Evolutionary conservation across 1,140 invertebrate genomes (phyloP), one percentile per base, ranked within the genome.

Genomic region (Aphidius ervi): DNA sequence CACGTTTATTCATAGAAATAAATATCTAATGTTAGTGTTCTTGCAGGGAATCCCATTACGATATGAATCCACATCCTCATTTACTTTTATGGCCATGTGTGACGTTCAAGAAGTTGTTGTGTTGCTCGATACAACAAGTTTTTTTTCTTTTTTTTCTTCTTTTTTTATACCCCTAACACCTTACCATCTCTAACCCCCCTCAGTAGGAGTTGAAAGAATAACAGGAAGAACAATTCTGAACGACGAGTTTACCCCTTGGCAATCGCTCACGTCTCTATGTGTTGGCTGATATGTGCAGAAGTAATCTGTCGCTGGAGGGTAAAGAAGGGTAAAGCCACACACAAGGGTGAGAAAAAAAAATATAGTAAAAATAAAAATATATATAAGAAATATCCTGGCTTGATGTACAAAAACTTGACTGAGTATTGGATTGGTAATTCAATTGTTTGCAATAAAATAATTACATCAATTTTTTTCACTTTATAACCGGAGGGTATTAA

Each of bases 261-360:
- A 57, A 63, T 66, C 62, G 62, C 58, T 66, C 65, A 65, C 61
- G 61, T 63, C 56, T 49, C 39, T 6, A 43, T 4, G 23, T 31
- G 23, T 49, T 58, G 52, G 47, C 48, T 58, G 20, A 52, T 58
- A 65, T 60, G 59, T 61, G 56, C 59, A 62, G 62, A 62, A 63
- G 62, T 66, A 66, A 66, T 63, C 62, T 66, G 65, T 66, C 59
- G 62, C 48, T 59, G 37, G 62, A 61, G 59, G 53, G 65, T 42
- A 46, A 45, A 59, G 53, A 43, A 46, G 42, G 45, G 45, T 31
- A 23, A 58, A 5, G 5, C 23, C 10, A 41, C 52, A 20, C 52
- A 20, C 9, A 20, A 56, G 47, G 8, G 37, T 16, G 45, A 43
- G 40, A 56, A 52, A 5, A 46, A 55, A 7, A 31, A 31, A 31